Conservation (phyloP, 2,888 invertebrate species). For the Trichogramma evanescens region DNA sequence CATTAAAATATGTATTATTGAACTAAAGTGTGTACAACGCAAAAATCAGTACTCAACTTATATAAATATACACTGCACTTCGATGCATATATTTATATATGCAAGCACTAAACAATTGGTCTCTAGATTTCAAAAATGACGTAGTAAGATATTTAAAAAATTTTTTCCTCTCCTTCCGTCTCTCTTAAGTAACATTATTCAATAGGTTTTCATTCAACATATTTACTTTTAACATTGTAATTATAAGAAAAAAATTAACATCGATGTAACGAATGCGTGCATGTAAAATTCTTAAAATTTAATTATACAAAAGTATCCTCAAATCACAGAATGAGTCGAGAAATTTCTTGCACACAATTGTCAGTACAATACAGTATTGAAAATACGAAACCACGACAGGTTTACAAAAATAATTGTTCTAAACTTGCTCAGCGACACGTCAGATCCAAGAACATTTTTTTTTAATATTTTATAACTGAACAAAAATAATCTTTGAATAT, state of each 20-base stretch:
- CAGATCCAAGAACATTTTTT: neutral
- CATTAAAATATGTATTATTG: no score
- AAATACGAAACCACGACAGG: constrained; percentile 10
- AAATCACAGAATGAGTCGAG: constrained; percentile 16
- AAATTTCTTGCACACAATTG: constrained; percentile 11
- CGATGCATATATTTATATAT: no score
- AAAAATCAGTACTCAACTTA: no score
- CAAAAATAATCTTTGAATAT: neutral
- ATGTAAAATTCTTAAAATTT: constrained; percentile 14
- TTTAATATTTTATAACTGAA: constrained; percentile 13
- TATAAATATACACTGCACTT: no score
- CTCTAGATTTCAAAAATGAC: constrained; percentile 14
- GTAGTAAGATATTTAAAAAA: constrained; percentile 12
- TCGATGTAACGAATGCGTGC: constrained; percentile 19
- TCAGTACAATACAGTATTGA: constrained; percentile 8
- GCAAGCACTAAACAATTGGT: no score
- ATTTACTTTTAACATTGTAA: constrained; percentile 19
- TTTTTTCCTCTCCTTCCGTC: constrained; percentile 8
- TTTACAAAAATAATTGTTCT: constrained; percentile 19
- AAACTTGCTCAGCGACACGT: no score
- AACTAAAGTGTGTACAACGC: no score
- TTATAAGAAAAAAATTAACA: constrained; percentile 19
- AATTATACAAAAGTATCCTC: constrained; percentile 22
- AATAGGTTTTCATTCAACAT: constrained; percentile 23
- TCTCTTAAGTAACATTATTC: constrained; percentile 22